These are phyloP conservation scores for Diplogasteroides magnus DNA, from an alignment of 1,140 invertebrate genomes.

Conservation along the genomic window DNA sequence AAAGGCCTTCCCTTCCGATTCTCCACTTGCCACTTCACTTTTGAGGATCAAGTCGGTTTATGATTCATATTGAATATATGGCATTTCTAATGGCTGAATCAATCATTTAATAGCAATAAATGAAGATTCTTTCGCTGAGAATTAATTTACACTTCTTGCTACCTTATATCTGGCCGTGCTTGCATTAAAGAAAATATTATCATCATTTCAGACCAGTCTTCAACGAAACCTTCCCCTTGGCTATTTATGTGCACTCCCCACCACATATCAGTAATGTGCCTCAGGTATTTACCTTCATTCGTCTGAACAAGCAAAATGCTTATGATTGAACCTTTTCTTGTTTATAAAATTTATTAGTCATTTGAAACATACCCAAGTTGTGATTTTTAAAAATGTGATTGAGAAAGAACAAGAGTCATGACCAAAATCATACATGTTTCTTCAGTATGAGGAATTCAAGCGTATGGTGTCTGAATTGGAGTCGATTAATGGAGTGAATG, in stretches of 20 bases:
- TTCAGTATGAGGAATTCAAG: constrained; percentile 41
- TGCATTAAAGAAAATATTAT: neutral
- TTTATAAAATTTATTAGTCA: no score
- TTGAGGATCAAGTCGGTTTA: constrained; percentile 23
- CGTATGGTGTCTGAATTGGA: constrained; percentile 48
- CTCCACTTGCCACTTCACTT: constrained; percentile 44
- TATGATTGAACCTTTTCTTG: neutral
- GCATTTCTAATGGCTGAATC: neutral
- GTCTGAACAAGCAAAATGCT: neutral
- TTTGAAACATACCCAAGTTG: no score
- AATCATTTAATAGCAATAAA: no score
- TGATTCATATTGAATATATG: neutral
- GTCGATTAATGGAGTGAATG: constrained; percentile 43
- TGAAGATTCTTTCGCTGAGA: no score
- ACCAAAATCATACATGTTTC: no score
- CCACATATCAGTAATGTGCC: constrained; percentile 42
- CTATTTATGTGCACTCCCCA: constrained; percentile 46
- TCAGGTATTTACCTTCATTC: no score
- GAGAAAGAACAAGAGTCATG: no score
- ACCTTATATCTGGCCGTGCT: constrained; percentile 20
- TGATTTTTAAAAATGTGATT: no score
- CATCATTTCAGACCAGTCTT: constrained; percentile 46
- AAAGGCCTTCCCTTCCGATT: constrained; percentile 53
- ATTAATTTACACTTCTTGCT: no score
- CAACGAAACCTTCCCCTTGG: constrained; percentile 51